Evolutionary conservation across 2,113 vertebrate genomes (phyloP), one percentile per base, ranked within the genome.

Genomic region (Embiotoca jacksoni): DNA sequence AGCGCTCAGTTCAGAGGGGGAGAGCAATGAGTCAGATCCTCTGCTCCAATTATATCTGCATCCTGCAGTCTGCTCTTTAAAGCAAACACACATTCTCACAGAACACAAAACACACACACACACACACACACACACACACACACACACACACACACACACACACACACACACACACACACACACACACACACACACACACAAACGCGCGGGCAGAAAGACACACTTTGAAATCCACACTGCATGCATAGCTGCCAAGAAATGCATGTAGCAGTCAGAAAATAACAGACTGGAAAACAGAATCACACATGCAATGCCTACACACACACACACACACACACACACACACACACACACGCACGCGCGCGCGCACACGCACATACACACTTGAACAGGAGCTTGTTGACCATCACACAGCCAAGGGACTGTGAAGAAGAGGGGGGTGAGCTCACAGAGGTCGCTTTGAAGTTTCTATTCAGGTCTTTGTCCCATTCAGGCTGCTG

Each of bases 391-490:
- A 57, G 84, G 77, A 78, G 76, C 83, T 91, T 91, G 89, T 90
- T 91, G 88, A 91, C 88, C 87, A 79, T 89, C 90, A 72, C 81
- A 89, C 80, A 75, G 84, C 88, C 49, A 70, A 72, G 67, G 83
- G 80, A 84, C 82, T 82, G 80, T 73, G 81, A 82, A 85, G 82
- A 69, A 36, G 76, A 11, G 50, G 57, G 41, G 55, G 65, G 63
- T 15, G 84, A 73, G 78, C 89, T 92, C 89, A 85, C 88, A 89
- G 87, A 88, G 90, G 87, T 91, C 75, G 89, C 93, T 94, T 94
- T 94, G 93, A 94, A 94, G 93, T 94, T 92, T 91, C 92, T 91
- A 93, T 94, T 93, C 91, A 92, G 88, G 88, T 86, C 92, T 94
- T 94, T 93, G 92, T 94, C 90, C 91, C 90, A 92, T 93, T 92